A percentile compares a stretch with the other conserved stretches of the same genome.
These are phyloP conservation scores for Xerus inauris DNA, from an alignment of 2,113 vertebrate species.

Conservation along the genomic window DNA sequence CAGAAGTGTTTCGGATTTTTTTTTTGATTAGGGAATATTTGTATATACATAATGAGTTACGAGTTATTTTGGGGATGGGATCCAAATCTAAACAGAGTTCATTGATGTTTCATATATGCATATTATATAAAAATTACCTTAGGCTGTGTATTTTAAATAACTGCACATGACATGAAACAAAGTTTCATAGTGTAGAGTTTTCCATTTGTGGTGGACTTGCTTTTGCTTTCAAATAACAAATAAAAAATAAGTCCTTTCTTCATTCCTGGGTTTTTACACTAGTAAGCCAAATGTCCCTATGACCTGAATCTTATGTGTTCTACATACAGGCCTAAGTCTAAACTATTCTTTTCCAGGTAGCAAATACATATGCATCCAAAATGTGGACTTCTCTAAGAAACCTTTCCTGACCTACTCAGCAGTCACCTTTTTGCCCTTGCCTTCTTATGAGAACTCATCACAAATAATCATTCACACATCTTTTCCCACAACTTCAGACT, in stretches of 20 bases:
- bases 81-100: not conserved
- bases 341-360: not conserved
- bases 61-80: not conserved
- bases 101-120: not conserved
- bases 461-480: not conserved
- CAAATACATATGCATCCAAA: not conserved
- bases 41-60: not conserved
- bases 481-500: not conserved
- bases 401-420: not conserved
- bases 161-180: not conserved
- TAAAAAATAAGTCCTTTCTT: not conserved
- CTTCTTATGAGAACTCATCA: not conserved
- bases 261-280: constrained; percentile 29
- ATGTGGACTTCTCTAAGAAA: not conserved
- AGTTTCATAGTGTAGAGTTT: not conserved
- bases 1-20: not conserved
- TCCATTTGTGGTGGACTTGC: not conserved
- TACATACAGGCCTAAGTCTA: not conserved
- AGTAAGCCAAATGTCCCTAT: constrained; percentile 5
- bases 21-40: not conserved
- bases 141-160: not conserved
- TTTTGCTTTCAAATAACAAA: not conserved
- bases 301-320: not conserved
- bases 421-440: not conserved
- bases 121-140: no score